A percentile compares a stretch with the other conserved stretches of the same genome.
Conservation (phyloP, 2,888 invertebrate species). For the Limulus polyphemus region DNA sequence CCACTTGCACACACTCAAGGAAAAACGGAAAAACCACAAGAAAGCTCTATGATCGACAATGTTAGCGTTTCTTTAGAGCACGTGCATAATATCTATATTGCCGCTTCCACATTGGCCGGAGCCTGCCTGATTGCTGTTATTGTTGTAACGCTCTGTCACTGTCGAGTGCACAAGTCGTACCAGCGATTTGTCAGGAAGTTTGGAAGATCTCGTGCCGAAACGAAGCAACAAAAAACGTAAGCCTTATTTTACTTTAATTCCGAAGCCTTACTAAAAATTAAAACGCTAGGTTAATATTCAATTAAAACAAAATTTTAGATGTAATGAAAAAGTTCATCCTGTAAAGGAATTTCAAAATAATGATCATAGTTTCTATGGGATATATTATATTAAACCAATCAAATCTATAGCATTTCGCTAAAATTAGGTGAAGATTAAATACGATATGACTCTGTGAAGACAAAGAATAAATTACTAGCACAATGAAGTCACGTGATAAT, state of each 20-base stretch:
- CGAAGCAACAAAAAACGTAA: conserved; percentile 25
- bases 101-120: conserved; percentile 59
- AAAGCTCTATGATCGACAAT: not conserved
- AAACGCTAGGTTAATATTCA: no score
- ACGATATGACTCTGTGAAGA: no score
- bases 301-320: no score
- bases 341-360: no score
- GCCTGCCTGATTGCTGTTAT: conserved; percentile 60
- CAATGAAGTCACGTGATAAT: no score
- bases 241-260: conserved; percentile 5
- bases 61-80: conserved; percentile 45
- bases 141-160: conserved; percentile 63
- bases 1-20: not conserved
- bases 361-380: no score
- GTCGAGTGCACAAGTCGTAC: conserved; percentile 62
- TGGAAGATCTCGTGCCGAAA: conserved; percentile 21
- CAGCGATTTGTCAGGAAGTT: conserved; percentile 22
- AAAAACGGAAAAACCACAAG: conserved; percentile 8
- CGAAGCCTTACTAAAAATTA: no score
- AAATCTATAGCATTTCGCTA: no score
- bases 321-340: no score
- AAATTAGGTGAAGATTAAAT: no score
- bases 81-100: conserved; percentile 63
- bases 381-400: no score
- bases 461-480: no score